Conservation (phyloP, 2,113 vertebrate species). For the Ardeotis arabs region DNA sequence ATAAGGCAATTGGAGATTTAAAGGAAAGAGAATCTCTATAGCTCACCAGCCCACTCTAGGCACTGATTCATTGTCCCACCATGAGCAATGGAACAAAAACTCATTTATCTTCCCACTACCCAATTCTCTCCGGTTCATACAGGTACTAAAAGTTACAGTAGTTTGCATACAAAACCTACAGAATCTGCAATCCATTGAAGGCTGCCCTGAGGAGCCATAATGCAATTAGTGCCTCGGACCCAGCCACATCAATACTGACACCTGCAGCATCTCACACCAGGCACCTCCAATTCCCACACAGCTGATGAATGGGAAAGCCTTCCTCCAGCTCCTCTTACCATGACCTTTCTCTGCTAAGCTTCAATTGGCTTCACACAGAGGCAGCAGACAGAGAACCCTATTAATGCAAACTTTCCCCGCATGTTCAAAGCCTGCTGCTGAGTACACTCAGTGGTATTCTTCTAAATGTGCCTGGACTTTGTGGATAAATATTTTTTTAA, state of each 20-base stretch:
- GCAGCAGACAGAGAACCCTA: not conserved
- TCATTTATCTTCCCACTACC: no score
- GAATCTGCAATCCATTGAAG: not conserved
- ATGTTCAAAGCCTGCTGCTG: not conserved
- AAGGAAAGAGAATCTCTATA: not conserved
- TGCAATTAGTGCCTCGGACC: not conserved
- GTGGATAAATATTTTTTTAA: not conserved
- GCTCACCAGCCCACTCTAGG: not conserved
- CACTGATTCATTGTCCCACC: not conserved
- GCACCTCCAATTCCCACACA: accelerated
- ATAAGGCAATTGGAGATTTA: not conserved
- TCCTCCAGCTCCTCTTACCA: not conserved
- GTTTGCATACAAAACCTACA: not conserved
- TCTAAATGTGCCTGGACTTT: not conserved
- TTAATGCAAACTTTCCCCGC: not conserved
- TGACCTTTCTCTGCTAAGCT: not conserved
- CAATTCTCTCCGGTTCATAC: not conserved
- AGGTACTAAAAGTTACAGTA: not conserved
- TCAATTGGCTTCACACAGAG: not conserved
- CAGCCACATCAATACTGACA: not conserved
- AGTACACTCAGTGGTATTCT: not conserved
- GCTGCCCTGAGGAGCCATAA: not conserved
- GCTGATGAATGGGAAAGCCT: not conserved
- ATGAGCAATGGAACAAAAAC: no score
- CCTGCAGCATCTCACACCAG: not conserved